These are phyloP conservation scores for Trypoxylus dichotomus DNA, from an alignment of 1,140 invertebrate species.

Conservation along the genomic window DNA sequence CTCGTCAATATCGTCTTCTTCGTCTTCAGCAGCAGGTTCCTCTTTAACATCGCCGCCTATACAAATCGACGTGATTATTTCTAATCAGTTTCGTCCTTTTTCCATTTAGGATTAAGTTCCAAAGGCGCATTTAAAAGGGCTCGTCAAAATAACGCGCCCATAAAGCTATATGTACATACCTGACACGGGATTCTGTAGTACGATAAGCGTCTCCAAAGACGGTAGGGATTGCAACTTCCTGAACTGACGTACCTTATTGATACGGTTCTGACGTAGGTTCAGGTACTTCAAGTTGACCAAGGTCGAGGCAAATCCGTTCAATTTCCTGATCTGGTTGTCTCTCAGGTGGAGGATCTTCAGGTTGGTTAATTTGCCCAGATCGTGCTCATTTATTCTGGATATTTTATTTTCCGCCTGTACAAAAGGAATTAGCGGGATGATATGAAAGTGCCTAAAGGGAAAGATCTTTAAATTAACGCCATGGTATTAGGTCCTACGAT, in stretches of 20 bases:
- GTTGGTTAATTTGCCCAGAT: conserved; percentile 54
- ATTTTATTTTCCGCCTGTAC: conserved; percentile 55
- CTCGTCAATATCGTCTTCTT: conserved; percentile 47
- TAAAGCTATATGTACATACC: conserved; percentile 37
- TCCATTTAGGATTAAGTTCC: background rate
- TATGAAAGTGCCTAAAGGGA: no score
- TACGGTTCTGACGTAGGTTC: conserved; percentile 58
- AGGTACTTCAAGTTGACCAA: conserved; percentile 56
- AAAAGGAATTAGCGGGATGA: background rate
- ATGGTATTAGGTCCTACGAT: no score
- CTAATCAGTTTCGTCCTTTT: background rate
- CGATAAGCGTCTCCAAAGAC: conserved; percentile 54
- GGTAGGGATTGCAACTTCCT: conserved; percentile 56
- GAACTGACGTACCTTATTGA: conserved; percentile 56
- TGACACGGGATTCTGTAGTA: conserved; percentile 56
- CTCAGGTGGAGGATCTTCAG: conserved; percentile 58
- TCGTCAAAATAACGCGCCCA: no score
- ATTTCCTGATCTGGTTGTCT: conserved; percentile 56
- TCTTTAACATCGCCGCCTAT: background rate
- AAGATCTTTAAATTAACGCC: no score
- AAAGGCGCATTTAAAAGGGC: no score
- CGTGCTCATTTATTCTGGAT: conserved; percentile 45
- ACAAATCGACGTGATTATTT: background rate
- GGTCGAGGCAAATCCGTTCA: conserved; percentile 54
- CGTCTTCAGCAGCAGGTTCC: conserved; percentile 32